Conservation (phyloP, 2,888 invertebrate species). For the Iphiclides podalirius region DNA sequence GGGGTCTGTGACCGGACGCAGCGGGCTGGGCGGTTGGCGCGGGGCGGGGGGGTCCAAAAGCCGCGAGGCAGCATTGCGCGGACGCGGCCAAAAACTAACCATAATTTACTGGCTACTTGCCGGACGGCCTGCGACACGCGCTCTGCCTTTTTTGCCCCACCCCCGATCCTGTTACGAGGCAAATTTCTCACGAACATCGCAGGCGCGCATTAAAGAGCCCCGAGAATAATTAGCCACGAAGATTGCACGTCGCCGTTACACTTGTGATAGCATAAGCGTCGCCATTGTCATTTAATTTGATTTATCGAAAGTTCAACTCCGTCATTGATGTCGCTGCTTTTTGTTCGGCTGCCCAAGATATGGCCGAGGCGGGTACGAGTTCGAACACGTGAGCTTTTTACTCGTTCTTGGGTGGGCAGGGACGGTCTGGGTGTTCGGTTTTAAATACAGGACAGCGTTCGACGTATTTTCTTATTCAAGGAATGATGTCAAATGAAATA, state of each 20-base stretch:
- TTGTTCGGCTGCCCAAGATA: conserved; percentile 21
- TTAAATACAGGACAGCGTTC: background rate
- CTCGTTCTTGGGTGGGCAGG: conserved; percentile 13
- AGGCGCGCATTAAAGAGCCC: conserved; percentile 63
- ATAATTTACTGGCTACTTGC: conserved; percentile 79
- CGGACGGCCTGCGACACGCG: conserved; percentile 67
- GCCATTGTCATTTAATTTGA: conserved; percentile 33
- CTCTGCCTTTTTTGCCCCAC: conserved; percentile 58
- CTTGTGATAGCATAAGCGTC: conserved; percentile 43
- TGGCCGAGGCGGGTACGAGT: conserved; percentile 16
- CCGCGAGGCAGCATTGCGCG: conserved; percentile 74
- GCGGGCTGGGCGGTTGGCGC: conserved; percentile 29
- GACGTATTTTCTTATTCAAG: background rate
- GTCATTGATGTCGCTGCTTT: conserved; percentile 25
- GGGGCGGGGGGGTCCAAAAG: conserved; percentile 54
- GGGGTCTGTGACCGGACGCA: conserved; percentile 72
- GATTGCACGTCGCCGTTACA: conserved; percentile 49
- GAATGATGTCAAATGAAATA: too few species aligned
- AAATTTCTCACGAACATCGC: conserved; percentile 71
- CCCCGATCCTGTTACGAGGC: conserved; percentile 71
- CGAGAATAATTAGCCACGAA: conserved; percentile 62
- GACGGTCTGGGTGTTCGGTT: conserved; percentile 14
- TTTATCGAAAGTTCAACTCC: conserved; percentile 20
- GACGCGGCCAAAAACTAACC: conserved; percentile 79
- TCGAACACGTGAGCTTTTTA: conserved; percentile 15